Conservation (phyloP, 2,888 invertebrate species). For the Leptura quadrifasciata region DNA sequence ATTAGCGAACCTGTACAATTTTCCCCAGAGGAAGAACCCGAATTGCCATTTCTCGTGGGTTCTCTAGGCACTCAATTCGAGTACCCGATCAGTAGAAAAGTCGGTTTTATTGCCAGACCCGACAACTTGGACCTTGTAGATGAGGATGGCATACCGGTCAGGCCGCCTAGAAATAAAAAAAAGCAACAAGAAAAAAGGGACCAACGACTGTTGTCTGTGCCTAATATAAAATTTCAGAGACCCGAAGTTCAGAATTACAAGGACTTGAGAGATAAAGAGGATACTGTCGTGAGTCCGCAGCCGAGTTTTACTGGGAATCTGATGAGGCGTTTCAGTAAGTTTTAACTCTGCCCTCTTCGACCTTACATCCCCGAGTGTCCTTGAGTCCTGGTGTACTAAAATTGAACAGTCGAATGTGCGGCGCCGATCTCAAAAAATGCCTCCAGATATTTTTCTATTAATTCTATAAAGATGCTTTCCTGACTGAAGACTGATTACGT, state of each 20-base stretch:
- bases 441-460: too few species aligned
- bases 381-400: slow-evolving; percentile 42
- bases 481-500: too few species aligned
- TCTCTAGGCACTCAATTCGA: slow-evolving; percentile 66
- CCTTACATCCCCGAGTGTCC: slow-evolving; percentile 41
- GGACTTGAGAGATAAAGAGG: slow-evolving; percentile 77
- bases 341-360: slow-evolving; percentile 62
- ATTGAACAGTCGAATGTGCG: slow-evolving; percentile 49
- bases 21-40: slow-evolving; percentile 62
- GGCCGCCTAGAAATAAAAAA: slow-evolving; percentile 76
- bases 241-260: slow-evolving; percentile 75
- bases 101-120: slow-evolving; percentile 74
- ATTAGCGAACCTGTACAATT: slow-evolving; percentile 70
- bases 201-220: slow-evolving; percentile 84
- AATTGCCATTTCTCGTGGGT: slow-evolving; percentile 64
- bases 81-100: slow-evolving; percentile 54
- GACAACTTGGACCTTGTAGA: slow-evolving; percentile 80
- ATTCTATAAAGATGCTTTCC: too few species aligned
- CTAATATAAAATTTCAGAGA: slow-evolving; percentile 82
- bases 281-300: slow-evolving; percentile 67
- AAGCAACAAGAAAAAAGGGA: slow-evolving; percentile 76
- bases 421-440: slow-evolving; percentile 10
- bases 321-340: slow-evolving; percentile 93
- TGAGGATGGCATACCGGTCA: slow-evolving; percentile 75
- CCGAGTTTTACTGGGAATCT: slow-evolving; percentile 82